These are phyloP conservation scores for Gouania willdenowi DNA, from an alignment of 2,797 vertebrate species.

Conservation along the genomic window DNA sequence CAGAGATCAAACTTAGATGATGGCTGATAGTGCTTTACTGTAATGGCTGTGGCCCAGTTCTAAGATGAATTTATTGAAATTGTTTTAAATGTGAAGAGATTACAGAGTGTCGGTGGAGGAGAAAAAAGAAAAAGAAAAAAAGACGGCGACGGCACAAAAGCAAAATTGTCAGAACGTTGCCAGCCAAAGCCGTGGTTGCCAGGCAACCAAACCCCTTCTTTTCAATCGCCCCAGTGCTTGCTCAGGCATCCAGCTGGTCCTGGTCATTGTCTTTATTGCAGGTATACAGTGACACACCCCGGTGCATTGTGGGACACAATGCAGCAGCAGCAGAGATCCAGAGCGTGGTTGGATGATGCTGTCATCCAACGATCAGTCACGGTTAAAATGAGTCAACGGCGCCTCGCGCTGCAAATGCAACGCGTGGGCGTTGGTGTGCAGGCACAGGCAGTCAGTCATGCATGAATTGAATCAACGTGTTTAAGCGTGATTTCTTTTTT, in stretches of 20 bases:
- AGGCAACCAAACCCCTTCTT: slow-evolving; percentile 77
- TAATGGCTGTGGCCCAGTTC: neutral
- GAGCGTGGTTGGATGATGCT: slow-evolving; percentile 32
- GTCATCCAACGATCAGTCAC: slow-evolving; percentile 34
- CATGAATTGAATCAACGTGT: slow-evolving; percentile 13
- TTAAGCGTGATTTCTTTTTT: slow-evolving; percentile 15
- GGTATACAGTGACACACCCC: slow-evolving; percentile 71
- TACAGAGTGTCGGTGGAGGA: slow-evolving; percentile 25
- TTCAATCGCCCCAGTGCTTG: slow-evolving; percentile 54
- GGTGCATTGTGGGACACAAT: slow-evolving; percentile 69
- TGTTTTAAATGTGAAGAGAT: slow-evolving; percentile 13
- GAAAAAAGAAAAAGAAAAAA: too few relatives aligned
- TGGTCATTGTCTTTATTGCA: slow-evolving; percentile 76
- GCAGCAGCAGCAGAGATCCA: slow-evolving; percentile 48
- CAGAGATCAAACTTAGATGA: neutral
- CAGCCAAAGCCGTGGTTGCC: slow-evolving; percentile 75
- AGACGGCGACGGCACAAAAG: too few relatives aligned
- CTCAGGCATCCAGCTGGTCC: slow-evolving; percentile 60
- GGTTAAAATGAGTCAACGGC: slow-evolving; percentile 34
- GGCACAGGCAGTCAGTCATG: slow-evolving; percentile 5
- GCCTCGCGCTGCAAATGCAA: slow-evolving; percentile 2
- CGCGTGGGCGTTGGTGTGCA: slow-evolving; percentile 21
- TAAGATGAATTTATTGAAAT: neutral
- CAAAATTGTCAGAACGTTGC: slow-evolving; percentile 55
- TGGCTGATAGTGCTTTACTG: neutral